phyloP scores from a whole-genome alignment of 2,113 vertebrate species.

The Gopherus evgoodei region DNA sequence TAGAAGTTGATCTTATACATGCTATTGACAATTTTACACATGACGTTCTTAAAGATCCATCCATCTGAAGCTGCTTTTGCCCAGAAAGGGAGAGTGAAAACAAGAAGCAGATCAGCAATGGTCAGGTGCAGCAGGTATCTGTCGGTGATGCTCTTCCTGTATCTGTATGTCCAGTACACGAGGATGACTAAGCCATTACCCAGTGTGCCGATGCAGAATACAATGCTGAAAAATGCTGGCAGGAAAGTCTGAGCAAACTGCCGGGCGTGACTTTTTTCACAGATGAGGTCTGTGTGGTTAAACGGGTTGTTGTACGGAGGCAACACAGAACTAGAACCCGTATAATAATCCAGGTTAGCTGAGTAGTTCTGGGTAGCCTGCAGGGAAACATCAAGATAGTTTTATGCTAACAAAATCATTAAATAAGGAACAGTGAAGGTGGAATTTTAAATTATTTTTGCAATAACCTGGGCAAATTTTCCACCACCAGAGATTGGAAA shows the following conservation, averaged over 20 bases:
- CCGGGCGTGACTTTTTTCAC: constrained; percentile 76
- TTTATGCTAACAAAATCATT: neutral
- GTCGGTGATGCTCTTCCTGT: constrained; percentile 89
- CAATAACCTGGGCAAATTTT: neutral
- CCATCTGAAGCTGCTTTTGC: constrained; percentile 77
- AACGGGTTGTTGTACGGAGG: neutral
- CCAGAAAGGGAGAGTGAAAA: constrained; percentile 91
- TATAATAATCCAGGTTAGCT: constrained; percentile 29
- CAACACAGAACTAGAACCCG: neutral
- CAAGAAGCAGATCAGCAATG: constrained; percentile 89
- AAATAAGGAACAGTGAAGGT: neutral
- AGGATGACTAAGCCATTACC: constrained; percentile 88
- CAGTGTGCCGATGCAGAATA: constrained; percentile 83
- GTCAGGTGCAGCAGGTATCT: constrained; percentile 89
- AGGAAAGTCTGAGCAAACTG: constrained; percentile 80
- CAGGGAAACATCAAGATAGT: neutral
- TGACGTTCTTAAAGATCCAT: constrained; percentile 81
- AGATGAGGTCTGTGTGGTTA: constrained; percentile 50
- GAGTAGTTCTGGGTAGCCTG: constrained; percentile 38
- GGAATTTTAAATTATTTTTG: neutral
- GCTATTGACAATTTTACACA: constrained; percentile 86
- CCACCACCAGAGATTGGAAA: neutral
- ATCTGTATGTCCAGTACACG: constrained; percentile 83
- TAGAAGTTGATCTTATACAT: constrained; percentile 93
- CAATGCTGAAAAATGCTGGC: constrained; percentile 84